phyloP scores from a whole-genome alignment of 2,113 vertebrate species.

The Noctilio leporinus region DNA sequence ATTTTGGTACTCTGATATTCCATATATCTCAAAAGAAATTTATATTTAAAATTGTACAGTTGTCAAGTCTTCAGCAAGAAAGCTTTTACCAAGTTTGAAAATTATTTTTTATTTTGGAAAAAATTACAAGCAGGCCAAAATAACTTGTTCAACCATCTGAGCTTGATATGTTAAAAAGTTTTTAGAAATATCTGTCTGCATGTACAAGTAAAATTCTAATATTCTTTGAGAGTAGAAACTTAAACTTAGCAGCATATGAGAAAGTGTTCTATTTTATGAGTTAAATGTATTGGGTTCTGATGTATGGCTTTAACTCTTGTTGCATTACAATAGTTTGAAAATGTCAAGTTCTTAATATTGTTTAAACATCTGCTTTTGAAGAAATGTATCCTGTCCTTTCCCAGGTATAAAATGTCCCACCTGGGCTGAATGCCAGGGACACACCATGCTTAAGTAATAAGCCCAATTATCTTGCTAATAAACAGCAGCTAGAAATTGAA shows the following conservation, averaged over 20 bases:
- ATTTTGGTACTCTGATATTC: not conserved
- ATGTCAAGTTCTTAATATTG: slow-evolving; percentile 39
- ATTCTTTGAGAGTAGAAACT: not conserved
- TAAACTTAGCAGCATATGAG: not conserved
- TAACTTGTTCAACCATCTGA: not conserved
- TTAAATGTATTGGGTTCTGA: not conserved
- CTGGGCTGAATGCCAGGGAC: slow-evolving; percentile 72
- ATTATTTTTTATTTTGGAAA: not conserved
- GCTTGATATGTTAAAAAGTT: not conserved
- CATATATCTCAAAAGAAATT: not conserved
- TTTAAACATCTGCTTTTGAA: slow-evolving; percentile 70
- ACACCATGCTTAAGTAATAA: slow-evolving; percentile 63
- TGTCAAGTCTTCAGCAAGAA: not conserved
- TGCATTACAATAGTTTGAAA: not conserved
- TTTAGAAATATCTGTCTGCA: not conserved
- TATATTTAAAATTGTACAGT: not conserved
- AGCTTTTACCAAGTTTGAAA: not conserved
- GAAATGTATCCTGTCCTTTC: slow-evolving; percentile 61
- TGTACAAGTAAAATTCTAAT: not conserved
- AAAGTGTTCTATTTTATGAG: not conserved
- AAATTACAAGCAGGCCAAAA: not conserved
- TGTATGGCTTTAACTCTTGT: not conserved
- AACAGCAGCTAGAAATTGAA: slow-evolving; percentile 73
- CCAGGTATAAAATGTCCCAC: slow-evolving; percentile 55
- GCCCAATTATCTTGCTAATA: slow-evolving; percentile 73